Base-by-base conservation (phyloP, 53 echinoderm and acorn worm genomes). In the Stichopus horrens region DNA sequence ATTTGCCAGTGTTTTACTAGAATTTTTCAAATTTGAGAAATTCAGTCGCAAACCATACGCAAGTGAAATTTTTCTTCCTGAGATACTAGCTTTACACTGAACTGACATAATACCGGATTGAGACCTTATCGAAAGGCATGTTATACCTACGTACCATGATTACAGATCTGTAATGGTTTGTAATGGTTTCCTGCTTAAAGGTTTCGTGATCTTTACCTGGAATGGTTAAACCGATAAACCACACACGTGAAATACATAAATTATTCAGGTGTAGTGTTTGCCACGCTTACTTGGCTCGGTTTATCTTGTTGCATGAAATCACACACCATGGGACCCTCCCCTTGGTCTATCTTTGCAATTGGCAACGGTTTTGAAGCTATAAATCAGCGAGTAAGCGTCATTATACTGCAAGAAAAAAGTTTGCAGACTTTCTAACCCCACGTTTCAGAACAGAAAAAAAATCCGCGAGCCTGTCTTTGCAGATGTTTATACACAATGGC, bases 331-430 rank as follows among this genome's bases (percentile, higher is more conserved):
- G 71, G 71, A 71, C 71, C 71, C 16, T 71, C 71, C 71, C 71
- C 71, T 71, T 71, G 71, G 71, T 71, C 71, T 71, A 71, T 71
- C 71, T 71, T 18, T 71, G 71, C 71, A 71, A 71, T 71, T 71
- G 71, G 71, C 71, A 71, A 71, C 71, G 19, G 19, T 71, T 18
- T 21, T 71, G 63, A 0, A 71, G 71, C 18, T 20, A 18, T 71
- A 71, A 71, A 71, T 71, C 71, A 71, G 20, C 18, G 19, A 71
- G 19, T 71, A 37, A 7, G 71, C n/a, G 18, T 20, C 71, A 71
- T 13, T 71, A 71, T 71, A 71, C 19, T 18, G 37, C 37, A 37
- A 37, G 37, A 37, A 71, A 71, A 71, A 71, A n/a, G 71, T 71
- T 71, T 71, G n/a, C 71, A 71, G 18, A 16, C 71, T 71, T 59